Base-by-base conservation (phyloP, 2,113 vertebrate species). In the Vireo altiloquus region DNA sequence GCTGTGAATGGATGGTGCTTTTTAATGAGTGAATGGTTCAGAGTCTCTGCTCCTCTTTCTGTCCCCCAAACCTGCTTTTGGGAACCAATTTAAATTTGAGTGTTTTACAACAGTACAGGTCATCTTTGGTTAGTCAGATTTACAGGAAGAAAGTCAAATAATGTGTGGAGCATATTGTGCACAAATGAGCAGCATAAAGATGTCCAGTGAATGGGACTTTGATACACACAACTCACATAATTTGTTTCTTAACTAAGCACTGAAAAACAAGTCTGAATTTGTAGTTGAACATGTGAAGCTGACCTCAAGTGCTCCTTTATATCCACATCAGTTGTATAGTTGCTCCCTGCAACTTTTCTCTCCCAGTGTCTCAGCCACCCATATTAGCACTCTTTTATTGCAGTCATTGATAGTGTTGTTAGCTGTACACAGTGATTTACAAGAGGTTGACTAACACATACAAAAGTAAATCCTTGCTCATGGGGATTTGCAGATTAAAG, bases 381-480 rank as follows among this genome's bases (percentile, higher is more conserved):
- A 2, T 75, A 7, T 65, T 57, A 54, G 63, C 89, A 57, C 42
- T 24, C 33, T 53, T 83, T 87, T 74, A 68, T 46, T 80, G 70
- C 47, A 24, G 40, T 56, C 39, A 23, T 52, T 82, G 47, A 27
- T 72, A 24, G 82, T 37, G 63, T 11, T 89, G 63, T 59, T 82
- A 72, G 53, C 31, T 74, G 25, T n/a, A 44, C 44, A n/a, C 63
- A 22, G 78, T 61, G 47, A 83, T 92, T 90, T 94, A 94, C 53
- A 84, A 27, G 60, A 78, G 37, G 56, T 30, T 86, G 59, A 64
- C 76, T 87, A 60, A 60, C 56, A 92, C n/a, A 8, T 77, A 49
- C 23, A 81, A 83, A 95, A 92, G 20, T 42, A 80, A 89, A 89
- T 87, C 92, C 60, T 90, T 83, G 46, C 75, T 83, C n/a, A 30